Evolutionary conservation across 2,797 vertebrate genomes (phyloP).

Genomic region (Zenarchopterus dispar): DNA sequence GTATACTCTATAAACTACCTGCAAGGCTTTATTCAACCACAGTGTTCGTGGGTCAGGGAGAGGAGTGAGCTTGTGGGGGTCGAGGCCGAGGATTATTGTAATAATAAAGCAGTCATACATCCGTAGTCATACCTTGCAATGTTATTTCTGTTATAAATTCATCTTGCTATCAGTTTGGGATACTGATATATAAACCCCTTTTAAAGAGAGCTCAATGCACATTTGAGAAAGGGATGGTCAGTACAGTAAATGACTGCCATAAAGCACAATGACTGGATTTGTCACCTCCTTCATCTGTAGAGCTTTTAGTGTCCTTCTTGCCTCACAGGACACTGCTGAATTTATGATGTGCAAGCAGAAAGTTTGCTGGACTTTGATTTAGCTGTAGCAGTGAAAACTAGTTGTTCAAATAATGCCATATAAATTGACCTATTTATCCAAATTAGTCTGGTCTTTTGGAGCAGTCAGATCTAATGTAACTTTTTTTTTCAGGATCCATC

Average conservation of each 20-base stretch:
- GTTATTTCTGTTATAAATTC: conserved; percentile 21
- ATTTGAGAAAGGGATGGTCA: conserved; percentile 25
- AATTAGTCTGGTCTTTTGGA: background rate
- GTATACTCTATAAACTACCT: background rate
- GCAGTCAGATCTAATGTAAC: background rate
- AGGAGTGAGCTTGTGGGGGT: conserved; percentile 11
- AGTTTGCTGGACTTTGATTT: conserved; percentile 24
- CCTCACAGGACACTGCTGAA: conserved; percentile 40
- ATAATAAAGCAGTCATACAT: conserved; percentile 46
- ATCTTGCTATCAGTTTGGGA: conserved; percentile 19
- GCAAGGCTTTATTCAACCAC: conserved; percentile 1
- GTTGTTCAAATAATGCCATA: background rate
- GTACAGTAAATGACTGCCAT: conserved; percentile 47
- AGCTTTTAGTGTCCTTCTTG: conserved; percentile 56
- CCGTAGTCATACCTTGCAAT: conserved; percentile 4
- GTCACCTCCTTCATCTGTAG: conserved; percentile 43
- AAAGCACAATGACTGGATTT: conserved; percentile 51
- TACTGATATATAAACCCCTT: conserved; percentile 33
- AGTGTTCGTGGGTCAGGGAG: background rate
- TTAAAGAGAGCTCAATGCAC: conserved; percentile 20
- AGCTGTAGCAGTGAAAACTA: conserved; percentile 15
- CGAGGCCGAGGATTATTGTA: conserved; percentile 49
- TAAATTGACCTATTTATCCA: conserved; percentile 4
- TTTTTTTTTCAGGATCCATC: background rate
- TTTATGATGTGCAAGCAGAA: conserved; percentile 18